phyloP scores from a whole-genome alignment of 2,888 invertebrate genomes.

The Dione vanillae region DNA sequence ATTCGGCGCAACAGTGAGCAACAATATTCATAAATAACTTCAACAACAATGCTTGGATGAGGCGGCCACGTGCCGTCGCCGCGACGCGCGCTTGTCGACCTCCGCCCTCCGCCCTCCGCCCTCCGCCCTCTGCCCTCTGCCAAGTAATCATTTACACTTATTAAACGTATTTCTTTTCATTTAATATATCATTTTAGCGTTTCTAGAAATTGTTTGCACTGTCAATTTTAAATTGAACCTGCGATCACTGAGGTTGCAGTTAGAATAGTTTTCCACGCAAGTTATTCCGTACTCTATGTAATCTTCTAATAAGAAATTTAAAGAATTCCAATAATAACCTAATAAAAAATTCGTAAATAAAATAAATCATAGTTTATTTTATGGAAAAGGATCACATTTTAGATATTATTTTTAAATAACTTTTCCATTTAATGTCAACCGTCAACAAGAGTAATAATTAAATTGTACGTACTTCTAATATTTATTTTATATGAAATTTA shows the following conservation, averaged over 20 bases:
- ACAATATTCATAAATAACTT: slow-evolving; percentile 82
- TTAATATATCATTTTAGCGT: not conserved
- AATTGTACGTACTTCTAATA: too few species aligned
- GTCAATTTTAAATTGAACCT: not conserved
- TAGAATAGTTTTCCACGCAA: too few species aligned
- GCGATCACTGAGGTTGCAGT: not conserved
- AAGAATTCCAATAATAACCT: too few species aligned
- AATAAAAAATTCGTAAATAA: too few species aligned
- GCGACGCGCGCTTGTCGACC: slow-evolving; percentile 54
- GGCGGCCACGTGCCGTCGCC: slow-evolving; percentile 62
- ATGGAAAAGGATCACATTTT: too few species aligned
- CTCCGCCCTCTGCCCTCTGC: slow-evolving; percentile 56
- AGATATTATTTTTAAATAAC: too few species aligned
- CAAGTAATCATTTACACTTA: slow-evolving; percentile 74
- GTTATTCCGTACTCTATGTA: too few species aligned
- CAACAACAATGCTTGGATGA: slow-evolving; percentile 63
- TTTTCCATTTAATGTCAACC: too few species aligned
- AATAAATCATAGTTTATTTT: too few species aligned
- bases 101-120: slow-evolving; percentile 47
- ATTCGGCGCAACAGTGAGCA: slow-evolving; percentile 68
- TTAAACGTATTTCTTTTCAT: slow-evolving; percentile 48
- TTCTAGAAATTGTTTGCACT: not conserved
- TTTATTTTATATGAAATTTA: too few species aligned
- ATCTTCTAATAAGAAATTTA: too few species aligned
- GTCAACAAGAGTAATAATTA: too few species aligned